phyloP scores from a whole-genome alignment of 1,140 invertebrate species.

The Anastrepha obliqua region DNA sequence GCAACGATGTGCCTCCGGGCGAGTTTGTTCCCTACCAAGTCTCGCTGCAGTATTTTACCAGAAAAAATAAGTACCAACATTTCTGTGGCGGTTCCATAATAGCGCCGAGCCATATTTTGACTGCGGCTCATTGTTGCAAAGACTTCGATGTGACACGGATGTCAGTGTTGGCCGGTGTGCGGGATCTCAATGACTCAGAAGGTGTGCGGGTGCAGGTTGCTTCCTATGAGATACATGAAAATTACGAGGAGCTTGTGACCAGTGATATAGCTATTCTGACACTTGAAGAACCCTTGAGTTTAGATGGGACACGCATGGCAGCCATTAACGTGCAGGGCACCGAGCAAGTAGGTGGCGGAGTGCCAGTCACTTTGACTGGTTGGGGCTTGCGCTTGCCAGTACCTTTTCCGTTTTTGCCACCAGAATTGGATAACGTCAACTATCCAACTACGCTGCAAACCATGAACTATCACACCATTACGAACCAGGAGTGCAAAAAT shows the following conservation, averaged over 20 bases:
- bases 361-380: slow-evolving; percentile 67
- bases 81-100: slow-evolving; percentile 74
- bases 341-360: slow-evolving; percentile 61
- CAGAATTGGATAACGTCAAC: slow-evolving; percentile 61
- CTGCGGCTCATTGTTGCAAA: slow-evolving; percentile 73
- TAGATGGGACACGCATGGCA: slow-evolving; percentile 62
- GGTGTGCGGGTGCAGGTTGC: slow-evolving; percentile 66
- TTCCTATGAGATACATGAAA: slow-evolving; percentile 64
- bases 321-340: slow-evolving; percentile 60
- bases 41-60: slow-evolving; percentile 65
- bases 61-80: slow-evolving; percentile 61
- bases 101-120: slow-evolving; percentile 66
- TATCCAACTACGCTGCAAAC: slow-evolving; percentile 65
- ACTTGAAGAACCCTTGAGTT: slow-evolving; percentile 61
- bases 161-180: slow-evolving; percentile 74
- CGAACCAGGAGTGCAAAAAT: slow-evolving; percentile 63
- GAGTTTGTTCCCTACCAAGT: slow-evolving; percentile 69
- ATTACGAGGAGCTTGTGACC: slow-evolving; percentile 65
- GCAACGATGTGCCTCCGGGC: slow-evolving; percentile 62
- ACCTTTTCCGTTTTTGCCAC: slow-evolving; percentile 60
- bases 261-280: slow-evolving; percentile 70
- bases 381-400: slow-evolving; percentile 69
- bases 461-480: slow-evolving; percentile 67
- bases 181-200: slow-evolving; percentile 69
- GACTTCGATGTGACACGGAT: slow-evolving; percentile 66